Base-by-base conservation (phyloP, 2,888 invertebrate genomes). In the Aspidiotus rigidus region DNA sequence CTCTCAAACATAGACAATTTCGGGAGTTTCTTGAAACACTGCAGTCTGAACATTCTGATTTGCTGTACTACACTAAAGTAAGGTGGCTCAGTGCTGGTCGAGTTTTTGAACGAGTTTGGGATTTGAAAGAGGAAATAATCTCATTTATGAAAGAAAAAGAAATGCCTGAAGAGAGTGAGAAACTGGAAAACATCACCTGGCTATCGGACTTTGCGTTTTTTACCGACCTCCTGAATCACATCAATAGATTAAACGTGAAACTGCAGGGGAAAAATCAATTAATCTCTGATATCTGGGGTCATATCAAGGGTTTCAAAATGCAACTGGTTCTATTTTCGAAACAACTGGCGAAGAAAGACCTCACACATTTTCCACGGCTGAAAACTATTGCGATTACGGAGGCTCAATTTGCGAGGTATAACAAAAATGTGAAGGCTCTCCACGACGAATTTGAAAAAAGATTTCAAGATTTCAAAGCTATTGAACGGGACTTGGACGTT, bases 311-410 rank as follows among this genome's bases (percentile, higher is more conserved):
- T 44, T 10, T 44, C 49, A 44, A 44, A 44, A 44, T 44, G 49
- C 49, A 10, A 44, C 11, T 44, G 49, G 49, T 44, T 44, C 11
- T 44, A 44, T 44, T 44, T 44, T 44, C 9, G 9, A 44, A 44
- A 44, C 49, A 44, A 44, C 49, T 44, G 11, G 49, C 49, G 8
- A 44, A 44, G 49, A 44, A 44, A 64, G 64, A 72, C 28, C 70
- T 63, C 56, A 70, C 44, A 71, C 61, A 69, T 71, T 72, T 62
- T 70, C 72, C 54, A 67, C 69, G 44, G 62, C 55, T 61, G 71
- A 60, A 70, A 64, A 66, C 69, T 69, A 71, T 67, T 62, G 64
- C 59, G 64, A 49, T 70, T 59, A 66, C 42, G 64, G 57, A 70
- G 64, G 59, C 56, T 11, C 44, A 70, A 66, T 64, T 70, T 49